phyloP scores from a whole-genome alignment of 92 coral and sea anemone species.

The Epizoanthus stellaris region DNA sequence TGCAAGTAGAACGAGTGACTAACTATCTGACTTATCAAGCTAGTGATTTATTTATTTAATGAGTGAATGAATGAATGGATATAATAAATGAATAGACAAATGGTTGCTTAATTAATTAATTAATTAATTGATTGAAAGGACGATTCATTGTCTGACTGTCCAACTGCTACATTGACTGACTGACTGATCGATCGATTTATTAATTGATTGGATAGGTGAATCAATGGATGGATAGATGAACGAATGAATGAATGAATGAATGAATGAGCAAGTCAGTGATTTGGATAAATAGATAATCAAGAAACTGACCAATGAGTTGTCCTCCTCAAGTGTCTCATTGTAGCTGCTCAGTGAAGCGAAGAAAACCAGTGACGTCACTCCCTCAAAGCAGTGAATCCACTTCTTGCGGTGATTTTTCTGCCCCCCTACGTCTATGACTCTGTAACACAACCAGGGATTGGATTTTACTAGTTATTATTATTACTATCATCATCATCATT shows the following conservation, averaged over 20 bases:
- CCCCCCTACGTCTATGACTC: slow-evolving; percentile 89
- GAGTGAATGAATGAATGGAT: too few relatives aligned
- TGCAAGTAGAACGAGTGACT: neutral
- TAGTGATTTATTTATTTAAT: too few relatives aligned
- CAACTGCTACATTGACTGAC: too few relatives aligned
- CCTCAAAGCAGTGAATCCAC: slow-evolving; percentile 92
- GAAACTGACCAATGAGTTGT: neutral
- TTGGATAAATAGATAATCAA: neutral
- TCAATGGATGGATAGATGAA: too few relatives aligned
- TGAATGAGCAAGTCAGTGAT: neutral
- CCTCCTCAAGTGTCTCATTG: slow-evolving; percentile 53
- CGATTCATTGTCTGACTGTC: too few relatives aligned
- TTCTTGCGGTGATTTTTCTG: slow-evolving; percentile 89
- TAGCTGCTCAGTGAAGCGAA: slow-evolving; percentile 85
- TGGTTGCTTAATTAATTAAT: too few relatives aligned
- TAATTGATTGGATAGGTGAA: too few relatives aligned
- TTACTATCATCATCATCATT: neutral
- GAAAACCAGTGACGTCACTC: slow-evolving; percentile 87
- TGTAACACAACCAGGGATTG: neutral
- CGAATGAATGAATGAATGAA: neutral
- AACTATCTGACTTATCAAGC: neutral
- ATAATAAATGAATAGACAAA: too few relatives aligned
- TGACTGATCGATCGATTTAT: too few relatives aligned
- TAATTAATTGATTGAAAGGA: too few relatives aligned
- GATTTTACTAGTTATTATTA: neutral